Evolutionary conservation across 2,888 invertebrate genomes (phyloP).

Genomic region (Drosophila fulvimacula): DNA sequence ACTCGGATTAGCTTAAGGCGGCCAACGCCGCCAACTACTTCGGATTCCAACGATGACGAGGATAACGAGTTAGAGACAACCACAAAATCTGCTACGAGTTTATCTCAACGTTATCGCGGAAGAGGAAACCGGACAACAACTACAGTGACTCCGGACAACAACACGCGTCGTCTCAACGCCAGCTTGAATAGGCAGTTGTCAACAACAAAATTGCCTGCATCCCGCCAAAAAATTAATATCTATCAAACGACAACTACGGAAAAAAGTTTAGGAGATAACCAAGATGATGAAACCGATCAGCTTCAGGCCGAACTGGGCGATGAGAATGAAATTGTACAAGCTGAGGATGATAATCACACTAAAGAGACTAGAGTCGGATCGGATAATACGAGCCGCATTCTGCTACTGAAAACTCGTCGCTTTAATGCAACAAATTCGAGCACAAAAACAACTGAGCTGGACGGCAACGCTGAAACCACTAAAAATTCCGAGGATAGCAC

Average conservation of each 20-base stretch:
- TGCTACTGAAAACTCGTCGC: conserved; percentile 3
- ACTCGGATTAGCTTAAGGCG: conserved; percentile 46
- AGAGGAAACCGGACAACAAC: conserved; percentile 27
- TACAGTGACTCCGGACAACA: conserved; percentile 8
- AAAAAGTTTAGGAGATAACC: neutral
- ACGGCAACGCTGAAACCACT: neutral
- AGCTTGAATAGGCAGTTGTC: conserved; percentile 41
- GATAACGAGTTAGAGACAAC: conserved; percentile 15
- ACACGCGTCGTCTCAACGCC: conserved; percentile 40
- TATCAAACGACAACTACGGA: conserved; percentile 1
- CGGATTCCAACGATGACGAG: neutral
- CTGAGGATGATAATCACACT: neutral
- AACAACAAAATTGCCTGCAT: neutral
- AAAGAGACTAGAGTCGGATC: neutral
- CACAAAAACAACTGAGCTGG: neutral
- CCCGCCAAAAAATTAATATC: neutral
- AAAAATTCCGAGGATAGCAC: neutral
- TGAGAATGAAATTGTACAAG: neutral
- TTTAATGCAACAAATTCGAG: conserved; percentile 9
- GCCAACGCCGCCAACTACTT: conserved; percentile 14
- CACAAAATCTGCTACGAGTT: conserved; percentile 11
- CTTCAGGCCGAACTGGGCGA: neutral
- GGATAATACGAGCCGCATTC: neutral
- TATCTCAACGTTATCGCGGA: conserved; percentile 38
- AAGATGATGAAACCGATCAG: neutral